Conservation (phyloP, 2,888 invertebrate genomes). For the Opisthograptis luteolata region DNA sequence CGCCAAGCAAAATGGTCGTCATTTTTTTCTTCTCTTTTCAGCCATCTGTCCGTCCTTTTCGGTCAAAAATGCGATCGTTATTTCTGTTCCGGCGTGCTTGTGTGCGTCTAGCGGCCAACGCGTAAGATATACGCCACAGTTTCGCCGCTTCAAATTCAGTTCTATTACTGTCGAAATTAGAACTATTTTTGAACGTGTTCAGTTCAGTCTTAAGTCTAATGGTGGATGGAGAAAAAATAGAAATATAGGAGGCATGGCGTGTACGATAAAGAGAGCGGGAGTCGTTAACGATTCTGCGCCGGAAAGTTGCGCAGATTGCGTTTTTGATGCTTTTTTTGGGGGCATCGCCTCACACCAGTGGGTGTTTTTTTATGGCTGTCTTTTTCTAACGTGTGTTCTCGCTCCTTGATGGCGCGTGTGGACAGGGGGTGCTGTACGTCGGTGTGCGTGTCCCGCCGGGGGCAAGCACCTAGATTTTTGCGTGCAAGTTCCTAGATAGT, state of each 20-base stretch:
- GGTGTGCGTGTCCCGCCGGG: slow-evolving; percentile 56
- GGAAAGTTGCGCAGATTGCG: slow-evolving; percentile 85
- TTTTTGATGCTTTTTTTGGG: slow-evolving; percentile 85
- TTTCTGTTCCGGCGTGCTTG: slow-evolving; percentile 82
- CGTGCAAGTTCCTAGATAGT: slow-evolving; percentile 80
- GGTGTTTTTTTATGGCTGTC: slow-evolving; percentile 81
- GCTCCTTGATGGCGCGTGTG: slow-evolving; percentile 58
- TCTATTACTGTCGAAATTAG: slow-evolving; percentile 23
- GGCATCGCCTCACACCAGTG: slow-evolving; percentile 82
- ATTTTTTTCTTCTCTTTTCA: slow-evolving; percentile 85
- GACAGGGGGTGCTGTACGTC: slow-evolving; percentile 39
- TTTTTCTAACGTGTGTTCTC: slow-evolving; percentile 78
- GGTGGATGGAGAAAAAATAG: slow-evolving; percentile 80
- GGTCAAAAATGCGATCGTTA: slow-evolving; percentile 85
- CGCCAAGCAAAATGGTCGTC: slow-evolving; percentile 83
- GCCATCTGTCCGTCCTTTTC: slow-evolving; percentile 84
- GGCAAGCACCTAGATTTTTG: slow-evolving; percentile 82
- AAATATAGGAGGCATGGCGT: slow-evolving; percentile 83
- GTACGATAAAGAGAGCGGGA: slow-evolving; percentile 83
- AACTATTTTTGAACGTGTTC: slow-evolving; percentile 42
- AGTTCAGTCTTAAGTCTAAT: slow-evolving; percentile 76
- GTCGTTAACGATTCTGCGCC: slow-evolving; percentile 85
- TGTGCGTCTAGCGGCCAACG: slow-evolving; percentile 73
- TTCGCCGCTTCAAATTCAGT: slow-evolving; percentile 38
- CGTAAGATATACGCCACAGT: slow-evolving; percentile 60